Evolutionary conservation across 1,140 invertebrate species (phyloP), one percentile per base, ranked within the genome.

Genomic region (Bombus affinis): DNA sequence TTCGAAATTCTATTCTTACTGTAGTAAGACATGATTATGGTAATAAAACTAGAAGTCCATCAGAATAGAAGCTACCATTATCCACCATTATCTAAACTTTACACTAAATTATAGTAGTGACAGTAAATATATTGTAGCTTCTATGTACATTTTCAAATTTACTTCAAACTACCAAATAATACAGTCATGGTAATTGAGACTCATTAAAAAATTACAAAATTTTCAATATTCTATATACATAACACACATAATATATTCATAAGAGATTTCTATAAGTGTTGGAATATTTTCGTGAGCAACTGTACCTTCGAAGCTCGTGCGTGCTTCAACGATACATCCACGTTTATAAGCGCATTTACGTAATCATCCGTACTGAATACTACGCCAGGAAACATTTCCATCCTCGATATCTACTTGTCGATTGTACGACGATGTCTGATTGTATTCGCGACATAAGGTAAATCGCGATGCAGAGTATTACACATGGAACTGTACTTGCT

Each of bases 331-430:
- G 32, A 77, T 71, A 77, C n/a, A 74, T 77, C 44, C 35, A 77
- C 73, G 82, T 71, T 83, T 77, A 70, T 47, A 83, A 44, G 39
- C 74, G 42, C 44, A 57, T 68, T 57, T 68, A 13, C 65, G 28
- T 8, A 53, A 72, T 39, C 13, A 68, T 68, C 37, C 8, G 2
- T 37, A 77, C 68, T 25, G 81, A 70, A 39, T 53, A 57, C 25
- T 68, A 13, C 18, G 35, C 22, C n/a, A 32, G 32, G 59, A 15
- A 53, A 57, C 81, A 22, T 83, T 73, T 83, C 76, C 73, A 39
- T 39, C 25, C 44, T 70, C 25, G 59, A 44, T 71, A 53, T 77
- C 73, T 66, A 39, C 62, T 77, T 71, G 82, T 78, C 65, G 82
- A 71, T 57, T 71, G 65, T 83, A 25, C 70, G 37, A 57, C 28